These are phyloP conservation scores for Liodrosophila aerea DNA, from an alignment of 2,888 invertebrate species.

Conservation along the genomic window DNA sequence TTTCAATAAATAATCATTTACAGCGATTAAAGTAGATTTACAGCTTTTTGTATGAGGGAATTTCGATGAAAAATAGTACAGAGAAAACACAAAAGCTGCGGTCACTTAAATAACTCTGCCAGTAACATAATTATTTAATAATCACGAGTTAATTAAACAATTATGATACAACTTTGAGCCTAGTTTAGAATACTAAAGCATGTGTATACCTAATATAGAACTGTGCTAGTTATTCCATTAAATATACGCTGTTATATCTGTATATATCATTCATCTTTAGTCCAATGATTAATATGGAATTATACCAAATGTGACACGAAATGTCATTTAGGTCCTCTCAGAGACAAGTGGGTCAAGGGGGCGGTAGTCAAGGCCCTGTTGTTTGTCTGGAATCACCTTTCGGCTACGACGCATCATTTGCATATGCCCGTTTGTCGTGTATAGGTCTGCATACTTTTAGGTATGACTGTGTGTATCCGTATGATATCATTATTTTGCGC, in stretches of 20 bases:
- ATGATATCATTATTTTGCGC: slow-evolving; percentile 48
- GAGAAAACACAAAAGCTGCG: too few species aligned
- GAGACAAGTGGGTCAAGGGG: slow-evolving; percentile 42
- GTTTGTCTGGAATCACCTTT: slow-evolving; percentile 21
- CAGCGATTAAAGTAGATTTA: not conserved
- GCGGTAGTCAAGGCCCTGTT: slow-evolving; percentile 10
- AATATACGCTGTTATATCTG: too few species aligned
- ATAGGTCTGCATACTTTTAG: not conserved
- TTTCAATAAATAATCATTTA: not conserved
- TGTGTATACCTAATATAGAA: too few species aligned
- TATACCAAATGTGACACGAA: slow-evolving; percentile 11
- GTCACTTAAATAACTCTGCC: not conserved
- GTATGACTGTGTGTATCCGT: slow-evolving; percentile 6
- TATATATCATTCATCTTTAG: not conserved
- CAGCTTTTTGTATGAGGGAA: too few species aligned
- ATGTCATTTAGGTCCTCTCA: not conserved
- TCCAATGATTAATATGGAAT: slow-evolving; percentile 9
- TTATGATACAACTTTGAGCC: too few species aligned
- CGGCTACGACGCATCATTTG: slow-evolving; percentile 32
- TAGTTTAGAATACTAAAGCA: too few species aligned
- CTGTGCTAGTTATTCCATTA: too few species aligned
- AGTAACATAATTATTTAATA: too few species aligned
- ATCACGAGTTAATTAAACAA: too few species aligned
- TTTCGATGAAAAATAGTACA: too few species aligned
- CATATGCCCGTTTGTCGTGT: slow-evolving; percentile 14